Evolutionary conservation across 2,888 invertebrate genomes (phyloP), one percentile per base, ranked within the genome.

Genomic region (Nymphalis urticae): DNA sequence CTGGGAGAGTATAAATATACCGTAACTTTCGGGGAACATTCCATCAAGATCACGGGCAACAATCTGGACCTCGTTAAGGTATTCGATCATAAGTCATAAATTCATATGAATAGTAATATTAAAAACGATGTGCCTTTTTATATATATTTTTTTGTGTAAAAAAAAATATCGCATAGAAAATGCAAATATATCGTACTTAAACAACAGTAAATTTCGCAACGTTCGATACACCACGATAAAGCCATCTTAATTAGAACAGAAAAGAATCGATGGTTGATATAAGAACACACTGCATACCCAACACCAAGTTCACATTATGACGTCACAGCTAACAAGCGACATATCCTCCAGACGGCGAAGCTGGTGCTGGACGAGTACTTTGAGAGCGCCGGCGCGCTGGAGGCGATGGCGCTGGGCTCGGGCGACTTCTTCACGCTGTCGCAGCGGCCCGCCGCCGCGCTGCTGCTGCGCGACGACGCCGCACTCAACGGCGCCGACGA

Each of bases 1-100:
- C 93, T 97, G 82, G 96, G 96, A 82, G 97, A 97, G 93, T 97
- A 96, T 89, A 97, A 96, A 88, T 97, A 97, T 88, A 97, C 97
- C 75, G 97, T 97, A 75, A 95, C 95, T 79, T 95, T 97, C 81
- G 97, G 97, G 75, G 95, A 95, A 85, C 95, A 96, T 89, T 95
- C 96, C 81, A 94, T 98, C 80, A 97, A 96, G 93, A 96, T 97
- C 80, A 97, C 96, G 71, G 97, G 97, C 68, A 95, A 95, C 80
- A 96, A 97, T 89, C 94, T 97, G 83, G 97, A 97, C 89, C 94
- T 97, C 82, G 97, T 97, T 78, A 95, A 96, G 93, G 97, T 97
- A 76, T 66, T 54, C 16, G 5, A 7, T 7, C 1, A 54, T 54
- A 7, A 13, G 53, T 21, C 2, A 13, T 9, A 24, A 21, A 19